These are phyloP conservation scores for Drosophila neoperkinsi DNA, from an alignment of 2,888 invertebrate species.

Conservation along the genomic window DNA sequence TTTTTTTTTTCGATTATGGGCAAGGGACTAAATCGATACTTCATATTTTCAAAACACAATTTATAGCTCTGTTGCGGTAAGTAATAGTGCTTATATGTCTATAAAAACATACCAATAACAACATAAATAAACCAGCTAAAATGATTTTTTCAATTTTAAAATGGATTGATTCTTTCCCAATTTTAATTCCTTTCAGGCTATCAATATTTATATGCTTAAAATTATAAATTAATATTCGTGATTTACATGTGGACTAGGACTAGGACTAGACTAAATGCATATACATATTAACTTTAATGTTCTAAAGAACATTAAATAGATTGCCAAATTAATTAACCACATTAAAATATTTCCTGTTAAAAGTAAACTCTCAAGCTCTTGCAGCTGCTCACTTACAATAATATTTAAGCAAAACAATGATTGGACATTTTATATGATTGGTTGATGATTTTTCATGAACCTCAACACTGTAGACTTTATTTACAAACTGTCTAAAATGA, in stretches of 20 bases:
- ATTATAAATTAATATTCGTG: neutral
- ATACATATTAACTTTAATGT: neutral
- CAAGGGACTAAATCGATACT: neutral
- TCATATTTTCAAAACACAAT: neutral
- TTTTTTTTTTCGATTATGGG: neutral
- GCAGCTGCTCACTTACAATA: neutral
- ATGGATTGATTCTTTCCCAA: neutral
- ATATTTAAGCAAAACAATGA: neutral
- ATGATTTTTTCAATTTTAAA: neutral
- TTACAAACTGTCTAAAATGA: neutral
- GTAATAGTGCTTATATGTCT: neutral
- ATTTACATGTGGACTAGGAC: neutral
- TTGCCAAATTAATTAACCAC: neutral
- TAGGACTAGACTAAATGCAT: neutral
- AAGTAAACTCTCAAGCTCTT: neutral
- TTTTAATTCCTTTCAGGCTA: neutral
- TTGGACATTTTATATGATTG: neutral
- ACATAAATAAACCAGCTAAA: neutral
- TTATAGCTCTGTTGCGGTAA: neutral
- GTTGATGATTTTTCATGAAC: neutral
- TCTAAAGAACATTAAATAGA: neutral
- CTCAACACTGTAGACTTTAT: neutral
- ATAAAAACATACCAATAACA: no score
- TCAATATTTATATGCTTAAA: neutral
- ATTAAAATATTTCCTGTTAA: neutral